Evolutionary conservation across 2,888 invertebrate species (phyloP).

Genomic region (Leptopilina syphax): DNA sequence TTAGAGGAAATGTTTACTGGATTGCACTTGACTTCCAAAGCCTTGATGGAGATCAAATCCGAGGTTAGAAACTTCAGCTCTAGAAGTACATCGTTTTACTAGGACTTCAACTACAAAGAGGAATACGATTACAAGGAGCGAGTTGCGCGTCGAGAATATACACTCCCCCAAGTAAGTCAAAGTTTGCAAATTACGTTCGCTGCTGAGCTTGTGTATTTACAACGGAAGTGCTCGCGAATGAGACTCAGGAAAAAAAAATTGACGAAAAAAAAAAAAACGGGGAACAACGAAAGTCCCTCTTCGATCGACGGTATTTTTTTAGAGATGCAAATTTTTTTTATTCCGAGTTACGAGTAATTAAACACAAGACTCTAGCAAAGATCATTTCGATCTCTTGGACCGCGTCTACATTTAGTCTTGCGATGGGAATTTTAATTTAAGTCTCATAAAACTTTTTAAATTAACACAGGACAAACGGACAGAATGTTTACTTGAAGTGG

Average conservation of each 20-base stretch:
- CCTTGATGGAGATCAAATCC: conserved; percentile 31
- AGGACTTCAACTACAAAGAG: neutral
- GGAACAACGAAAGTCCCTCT: neutral
- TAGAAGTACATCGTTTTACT: neutral
- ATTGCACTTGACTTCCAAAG: conserved; percentile 22
- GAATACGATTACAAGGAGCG: conserved; percentile 8
- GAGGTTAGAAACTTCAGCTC: conserved; percentile 15
- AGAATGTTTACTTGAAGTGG: neutral
- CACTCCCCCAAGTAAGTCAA: neutral
- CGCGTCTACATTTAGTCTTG: no score
- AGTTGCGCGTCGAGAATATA: neutral
- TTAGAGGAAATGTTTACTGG: conserved; percentile 19
- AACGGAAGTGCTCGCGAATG: neutral
- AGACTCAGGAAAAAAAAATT: neutral
- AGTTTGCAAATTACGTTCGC: conserved; percentile 33
- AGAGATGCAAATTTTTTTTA: neutral
- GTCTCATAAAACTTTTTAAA: conserved; percentile 32
- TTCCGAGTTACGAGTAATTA: neutral
- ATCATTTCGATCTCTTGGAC: neutral
- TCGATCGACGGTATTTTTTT: neutral
- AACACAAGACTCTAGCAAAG: neutral
- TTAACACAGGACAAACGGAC: neutral
- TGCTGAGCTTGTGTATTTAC: conserved; percentile 12
- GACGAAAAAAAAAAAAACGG: no score
- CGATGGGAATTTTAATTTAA: conserved; percentile 1